Percentiles rank a stretch among this genome's conserved stretches.
Conservation (phyloP, 92 coral and sea anemone genomes). For the Siderastrea radians region DNA sequence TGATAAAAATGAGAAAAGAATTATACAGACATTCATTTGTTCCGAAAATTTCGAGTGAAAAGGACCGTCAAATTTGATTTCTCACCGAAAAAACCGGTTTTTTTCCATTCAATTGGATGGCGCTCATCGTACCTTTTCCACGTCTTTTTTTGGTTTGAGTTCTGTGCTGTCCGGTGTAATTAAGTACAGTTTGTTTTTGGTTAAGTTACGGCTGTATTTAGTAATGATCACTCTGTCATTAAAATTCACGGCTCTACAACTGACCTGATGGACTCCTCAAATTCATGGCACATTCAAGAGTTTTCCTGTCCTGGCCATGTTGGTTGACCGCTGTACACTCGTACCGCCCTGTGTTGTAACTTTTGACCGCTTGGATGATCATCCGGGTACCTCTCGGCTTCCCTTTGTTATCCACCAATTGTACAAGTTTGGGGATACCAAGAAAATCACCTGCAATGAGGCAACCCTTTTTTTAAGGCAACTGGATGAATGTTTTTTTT, state of each 20-base stretch:
- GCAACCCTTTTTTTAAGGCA: not conserved
- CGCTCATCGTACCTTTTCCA: no score
- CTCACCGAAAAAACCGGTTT: no score
- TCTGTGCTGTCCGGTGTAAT: no score
- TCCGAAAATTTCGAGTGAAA: no score
- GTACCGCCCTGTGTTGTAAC: conserved; percentile 23
- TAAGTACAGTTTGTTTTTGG: no score
- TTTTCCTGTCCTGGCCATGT: conserved; percentile 42
- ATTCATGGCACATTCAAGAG: not conserved
- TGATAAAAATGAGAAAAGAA: no score
- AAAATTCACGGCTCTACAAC: not conserved
- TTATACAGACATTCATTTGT: no score
- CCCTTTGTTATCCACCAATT: conserved; percentile 50
- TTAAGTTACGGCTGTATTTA: not conserved
- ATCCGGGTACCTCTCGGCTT: conserved; percentile 63
- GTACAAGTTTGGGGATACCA: conserved; percentile 52
- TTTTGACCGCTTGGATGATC: conserved; percentile 14
- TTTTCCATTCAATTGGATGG: no score
- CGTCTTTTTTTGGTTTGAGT: no score
- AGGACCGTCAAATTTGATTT: no score
- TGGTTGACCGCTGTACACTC: conserved; percentile 53
- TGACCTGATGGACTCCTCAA: not conserved
- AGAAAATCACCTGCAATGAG: conserved; percentile 62
- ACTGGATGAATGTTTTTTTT: no score
- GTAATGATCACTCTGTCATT: not conserved